phyloP scores from a whole-genome alignment of 2,888 invertebrate species.

The Acrobasis repandana region DNA sequence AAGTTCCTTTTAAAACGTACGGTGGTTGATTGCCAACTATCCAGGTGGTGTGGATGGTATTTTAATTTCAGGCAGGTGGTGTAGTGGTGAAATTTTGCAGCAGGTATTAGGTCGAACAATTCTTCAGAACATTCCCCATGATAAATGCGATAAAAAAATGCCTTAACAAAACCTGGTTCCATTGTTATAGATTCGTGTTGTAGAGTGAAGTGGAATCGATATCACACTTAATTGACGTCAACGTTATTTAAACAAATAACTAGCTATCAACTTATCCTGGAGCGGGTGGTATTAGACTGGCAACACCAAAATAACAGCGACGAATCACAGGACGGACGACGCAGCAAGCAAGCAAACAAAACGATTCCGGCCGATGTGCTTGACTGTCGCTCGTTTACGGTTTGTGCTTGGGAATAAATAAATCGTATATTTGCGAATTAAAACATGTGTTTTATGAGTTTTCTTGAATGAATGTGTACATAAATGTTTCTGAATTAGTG shows the following conservation, averaged over 20 bases:
- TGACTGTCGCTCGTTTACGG: slow-evolving; percentile 45
- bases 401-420: slow-evolving; percentile 40
- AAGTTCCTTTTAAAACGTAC: too few species aligned
- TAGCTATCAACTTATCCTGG: background rate
- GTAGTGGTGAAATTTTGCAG: too few species aligned
- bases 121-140: too few species aligned
- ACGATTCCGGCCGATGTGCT: slow-evolving; percentile 53
- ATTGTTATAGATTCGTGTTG: too few species aligned
- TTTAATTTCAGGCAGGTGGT: too few species aligned
- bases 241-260: background rate
- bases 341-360: slow-evolving; percentile 64
- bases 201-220: too few species aligned
- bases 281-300: slow-evolving; percentile 27
- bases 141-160: too few species aligned
- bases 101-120: too few species aligned
- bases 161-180: too few species aligned
- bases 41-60: too few species aligned
- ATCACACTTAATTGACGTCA: background rate
- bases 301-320: slow-evolving; percentile 41
- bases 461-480: slow-evolving; percentile 52
- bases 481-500: slow-evolving; percentile 25
- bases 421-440: slow-evolving; percentile 65
- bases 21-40: too few species aligned
- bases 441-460: slow-evolving; percentile 49
- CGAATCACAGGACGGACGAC: slow-evolving; percentile 47